Conservation (phyloP, 2,113 vertebrate species). For the Gymnogyps californianus region DNA sequence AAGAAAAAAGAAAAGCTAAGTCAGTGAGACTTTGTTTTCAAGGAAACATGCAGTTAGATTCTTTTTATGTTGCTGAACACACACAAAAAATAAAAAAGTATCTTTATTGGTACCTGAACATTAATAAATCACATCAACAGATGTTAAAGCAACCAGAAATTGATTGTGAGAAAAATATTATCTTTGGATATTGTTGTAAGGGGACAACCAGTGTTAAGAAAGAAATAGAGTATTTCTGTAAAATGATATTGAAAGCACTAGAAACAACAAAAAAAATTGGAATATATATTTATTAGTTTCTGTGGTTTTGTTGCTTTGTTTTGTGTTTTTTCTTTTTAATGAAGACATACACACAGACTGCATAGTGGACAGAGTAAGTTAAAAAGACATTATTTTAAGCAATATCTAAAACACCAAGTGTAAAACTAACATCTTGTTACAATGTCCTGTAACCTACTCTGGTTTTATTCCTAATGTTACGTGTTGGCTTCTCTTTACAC, state of each 20-base stretch:
- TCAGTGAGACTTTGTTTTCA: not conserved
- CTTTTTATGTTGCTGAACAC: not conserved
- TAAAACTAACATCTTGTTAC: constrained; percentile 31
- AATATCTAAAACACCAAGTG: not conserved
- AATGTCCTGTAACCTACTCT: not conserved
- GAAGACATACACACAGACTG: not conserved
- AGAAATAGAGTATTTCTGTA: not conserved
- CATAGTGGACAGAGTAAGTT: not conserved
- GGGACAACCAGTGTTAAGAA: not conserved
- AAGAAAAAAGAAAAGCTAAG: not conserved
- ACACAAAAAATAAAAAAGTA: not conserved
- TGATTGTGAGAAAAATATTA: constrained; percentile 3
- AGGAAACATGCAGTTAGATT: not conserved
- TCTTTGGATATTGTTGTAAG: not conserved
- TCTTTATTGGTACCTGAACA: not conserved
- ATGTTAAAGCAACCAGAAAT: not conserved
- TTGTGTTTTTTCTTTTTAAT: not conserved
- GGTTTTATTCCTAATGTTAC: not conserved
- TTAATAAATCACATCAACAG: constrained; percentile 3
- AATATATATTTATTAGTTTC: not conserved
- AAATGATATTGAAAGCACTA: not conserved
- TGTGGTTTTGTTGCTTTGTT: not conserved
- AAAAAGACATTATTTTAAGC: not conserved
- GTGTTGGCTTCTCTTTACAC: constrained; percentile 1
- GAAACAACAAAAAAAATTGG: not conserved